phyloP scores from a whole-genome alignment of 2,888 invertebrate genomes.

The Malthinus seriepunctatus region DNA sequence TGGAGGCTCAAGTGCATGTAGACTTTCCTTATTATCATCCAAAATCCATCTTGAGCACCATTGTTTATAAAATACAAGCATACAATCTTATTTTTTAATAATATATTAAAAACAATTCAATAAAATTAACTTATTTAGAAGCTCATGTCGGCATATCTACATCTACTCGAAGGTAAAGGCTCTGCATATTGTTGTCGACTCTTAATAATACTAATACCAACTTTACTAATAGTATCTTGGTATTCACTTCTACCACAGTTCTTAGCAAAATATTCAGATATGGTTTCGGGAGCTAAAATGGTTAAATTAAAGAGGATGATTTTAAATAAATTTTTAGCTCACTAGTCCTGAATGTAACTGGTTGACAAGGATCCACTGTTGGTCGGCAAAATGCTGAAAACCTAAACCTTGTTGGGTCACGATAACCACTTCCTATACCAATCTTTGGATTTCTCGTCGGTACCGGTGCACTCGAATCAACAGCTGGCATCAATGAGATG shows the following conservation, averaged over 20 bases:
- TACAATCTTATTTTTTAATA: neutral
- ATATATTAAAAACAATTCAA: neutral
- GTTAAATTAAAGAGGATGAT: neutral
- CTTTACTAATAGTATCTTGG: conserved; percentile 62
- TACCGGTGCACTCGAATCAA: conserved; percentile 63
- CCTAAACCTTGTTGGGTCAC: conserved; percentile 65
- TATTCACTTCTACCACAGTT: conserved; percentile 67
- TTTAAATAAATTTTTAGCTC: conserved; percentile 25
- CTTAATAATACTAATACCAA: conserved; percentile 63
- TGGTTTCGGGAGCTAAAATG: conserved; percentile 54
- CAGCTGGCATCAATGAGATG: conserved; percentile 61
- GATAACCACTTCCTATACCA: conserved; percentile 63
- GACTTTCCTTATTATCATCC: no score
- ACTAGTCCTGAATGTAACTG: conserved; percentile 49
- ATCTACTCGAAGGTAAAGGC: conserved; percentile 64
- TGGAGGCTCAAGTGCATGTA: no score
- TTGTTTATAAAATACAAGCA: no score
- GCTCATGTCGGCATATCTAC: conserved; percentile 62
- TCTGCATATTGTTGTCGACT: conserved; percentile 66
- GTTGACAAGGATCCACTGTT: conserved; percentile 58
- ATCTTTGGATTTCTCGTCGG: conserved; percentile 62
- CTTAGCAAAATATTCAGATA: no score
- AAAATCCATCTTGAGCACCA: no score
- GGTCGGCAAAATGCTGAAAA: conserved; percentile 60
- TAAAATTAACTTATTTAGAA: conserved; percentile 41